These are phyloP conservation scores for Conops quadrifasciatus DNA, from an alignment of 2,888 invertebrate genomes.

Conservation along the genomic window DNA sequence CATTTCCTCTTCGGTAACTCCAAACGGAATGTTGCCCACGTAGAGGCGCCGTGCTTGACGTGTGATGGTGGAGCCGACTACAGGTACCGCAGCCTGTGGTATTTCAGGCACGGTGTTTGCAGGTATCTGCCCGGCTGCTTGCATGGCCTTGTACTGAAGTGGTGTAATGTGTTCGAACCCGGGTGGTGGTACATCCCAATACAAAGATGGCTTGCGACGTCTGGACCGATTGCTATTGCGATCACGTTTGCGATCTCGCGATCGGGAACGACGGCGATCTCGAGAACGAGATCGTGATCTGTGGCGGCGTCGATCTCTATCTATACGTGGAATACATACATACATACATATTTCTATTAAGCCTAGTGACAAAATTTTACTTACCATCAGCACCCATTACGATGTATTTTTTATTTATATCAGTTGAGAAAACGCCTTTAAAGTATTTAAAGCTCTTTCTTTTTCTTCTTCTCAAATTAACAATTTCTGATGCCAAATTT, in stretches of 20 bases:
- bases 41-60: conserved; percentile 92
- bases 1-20: conserved; percentile 97
- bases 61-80: conserved; percentile 96
- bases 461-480: conserved; percentile 6
- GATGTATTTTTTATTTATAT: not conserved
- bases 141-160: conserved; percentile 88
- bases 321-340: conserved; percentile 33
- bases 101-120: conserved; percentile 91
- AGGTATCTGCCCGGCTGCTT: conserved; percentile 94
- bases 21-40: conserved; percentile 98
- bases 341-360: conserved; percentile 4
- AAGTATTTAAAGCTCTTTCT: no score
- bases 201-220: conserved; percentile 88
- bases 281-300: conserved; percentile 59
- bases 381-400: conserved; percentile 48
- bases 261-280: conserved; percentile 47
- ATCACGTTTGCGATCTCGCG: conserved; percentile 43
- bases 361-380: conserved; percentile 11
- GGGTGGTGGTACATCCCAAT: conserved; percentile 98
- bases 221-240: conserved; percentile 67
- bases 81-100: conserved; percentile 95
- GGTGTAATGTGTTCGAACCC: conserved; percentile 98
- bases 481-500: no score
- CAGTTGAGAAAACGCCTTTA: not conserved
- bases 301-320: conserved; percentile 51